A percentile compares a stretch with the other conserved stretches of the same genome.
Evolutionary conservation across 2,888 invertebrate species (phyloP).

Genomic region (Philopedon plagiatum): DNA sequence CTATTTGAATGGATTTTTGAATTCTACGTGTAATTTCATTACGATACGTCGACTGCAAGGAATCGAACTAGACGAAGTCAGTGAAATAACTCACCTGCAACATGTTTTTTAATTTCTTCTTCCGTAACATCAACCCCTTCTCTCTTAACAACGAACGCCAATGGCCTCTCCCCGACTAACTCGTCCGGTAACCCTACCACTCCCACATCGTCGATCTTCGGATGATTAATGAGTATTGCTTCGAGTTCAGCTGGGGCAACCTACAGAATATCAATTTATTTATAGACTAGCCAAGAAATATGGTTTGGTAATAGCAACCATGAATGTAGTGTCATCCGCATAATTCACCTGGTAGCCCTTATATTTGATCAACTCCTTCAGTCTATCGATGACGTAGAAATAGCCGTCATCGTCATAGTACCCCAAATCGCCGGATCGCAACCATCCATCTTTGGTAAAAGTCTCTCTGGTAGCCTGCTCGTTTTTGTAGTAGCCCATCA

Average conservation of each 20-base stretch:
- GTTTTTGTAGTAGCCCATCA: constrained; percentile 85
- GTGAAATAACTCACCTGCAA: constrained; percentile 6
- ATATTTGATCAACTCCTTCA: constrained; percentile 88
- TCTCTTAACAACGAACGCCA: constrained; percentile 76
- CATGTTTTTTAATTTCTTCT: constrained; percentile 69
- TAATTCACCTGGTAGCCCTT: constrained; percentile 62
- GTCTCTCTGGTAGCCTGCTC: constrained; percentile 79
- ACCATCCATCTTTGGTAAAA: constrained; percentile 80
- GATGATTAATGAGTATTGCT: constrained; percentile 79
- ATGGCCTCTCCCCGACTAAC: constrained; percentile 80
- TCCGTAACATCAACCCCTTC: constrained; percentile 64
- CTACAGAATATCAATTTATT: constrained; percentile 66
- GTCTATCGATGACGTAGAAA: constrained; percentile 81
- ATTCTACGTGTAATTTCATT: no score
- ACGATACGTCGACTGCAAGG: no score
- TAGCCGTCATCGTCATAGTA: constrained; percentile 75
- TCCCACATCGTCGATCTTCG: constrained; percentile 83
- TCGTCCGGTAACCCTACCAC: constrained; percentile 84
- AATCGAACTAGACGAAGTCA: no score
- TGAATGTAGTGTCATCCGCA: background rate
- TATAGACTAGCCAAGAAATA: background rate
- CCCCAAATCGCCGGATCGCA: constrained; percentile 77
- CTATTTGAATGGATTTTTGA: no score
- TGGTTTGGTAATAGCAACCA: no score
- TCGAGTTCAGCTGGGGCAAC: constrained; percentile 93